A percentile compares a stretch with the other conserved stretches of the same genome.
These are phyloP conservation scores for Drosophila peninsularis DNA, from an alignment of 2,888 invertebrate species.

Conservation along the genomic window DNA sequence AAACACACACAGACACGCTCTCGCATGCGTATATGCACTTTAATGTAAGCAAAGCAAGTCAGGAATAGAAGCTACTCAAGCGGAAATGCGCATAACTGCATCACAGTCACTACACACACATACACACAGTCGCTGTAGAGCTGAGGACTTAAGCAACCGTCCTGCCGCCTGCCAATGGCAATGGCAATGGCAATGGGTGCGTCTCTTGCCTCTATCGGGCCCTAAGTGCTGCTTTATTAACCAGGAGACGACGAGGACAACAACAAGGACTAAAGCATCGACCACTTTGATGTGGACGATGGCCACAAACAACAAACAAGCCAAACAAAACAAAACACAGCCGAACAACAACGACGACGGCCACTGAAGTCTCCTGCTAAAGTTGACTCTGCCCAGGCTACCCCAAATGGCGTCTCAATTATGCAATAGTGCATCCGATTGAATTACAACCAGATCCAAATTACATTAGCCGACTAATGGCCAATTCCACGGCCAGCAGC, in stretches of 20 bases:
- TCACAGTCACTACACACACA: slow-evolving; percentile 46
- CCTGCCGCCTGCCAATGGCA: slow-evolving; percentile 24
- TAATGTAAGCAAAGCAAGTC: slow-evolving; percentile 72
- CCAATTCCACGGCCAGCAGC: slow-evolving; percentile 36
- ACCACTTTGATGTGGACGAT: slow-evolving; percentile 39
- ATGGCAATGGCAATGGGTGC: slow-evolving; percentile 34
- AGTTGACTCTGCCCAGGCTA: slow-evolving; percentile 9
- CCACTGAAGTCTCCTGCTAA: slow-evolving; percentile 1
- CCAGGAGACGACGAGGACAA: slow-evolving; percentile 33
- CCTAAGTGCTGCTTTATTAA: slow-evolving; percentile 76
- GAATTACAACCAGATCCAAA: slow-evolving; percentile 49
- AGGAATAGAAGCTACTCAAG: slow-evolving; percentile 63
- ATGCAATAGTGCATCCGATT: slow-evolving; percentile 54
- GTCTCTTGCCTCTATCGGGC: slow-evolving; percentile 45
- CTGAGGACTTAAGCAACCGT: slow-evolving; percentile 55
- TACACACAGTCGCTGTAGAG: slow-evolving; percentile 20
- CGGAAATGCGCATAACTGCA: slow-evolving; percentile 78
- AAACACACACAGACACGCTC: not conserved
- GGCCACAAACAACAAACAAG: slow-evolving; percentile 44
- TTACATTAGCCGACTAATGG: slow-evolving; percentile 48
- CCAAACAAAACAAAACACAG: slow-evolving; percentile 18
- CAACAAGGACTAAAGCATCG: slow-evolving; percentile 19
- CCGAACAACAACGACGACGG: slow-evolving; percentile 15
- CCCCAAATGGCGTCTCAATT: slow-evolving; percentile 42
- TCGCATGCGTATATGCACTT: slow-evolving; percentile 42